Evolutionary conservation across 2,797 vertebrate species (phyloP), one percentile per base, ranked within the genome.

Genomic region (Scolopax bukidnonensis): DNA sequence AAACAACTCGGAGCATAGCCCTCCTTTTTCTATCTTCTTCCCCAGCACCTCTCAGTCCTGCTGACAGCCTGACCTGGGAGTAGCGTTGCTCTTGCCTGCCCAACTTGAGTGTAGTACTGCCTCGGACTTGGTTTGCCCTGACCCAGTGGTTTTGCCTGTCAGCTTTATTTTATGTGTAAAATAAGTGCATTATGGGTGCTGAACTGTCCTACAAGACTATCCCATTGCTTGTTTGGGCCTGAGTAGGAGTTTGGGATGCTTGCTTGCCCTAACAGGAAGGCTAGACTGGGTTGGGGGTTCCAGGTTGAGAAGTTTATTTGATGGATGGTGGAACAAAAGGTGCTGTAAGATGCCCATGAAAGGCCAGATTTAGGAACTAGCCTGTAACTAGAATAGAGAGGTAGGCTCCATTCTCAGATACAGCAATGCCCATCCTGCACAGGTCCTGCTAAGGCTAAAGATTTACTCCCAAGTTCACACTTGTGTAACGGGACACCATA

Each of bases 401-500:
- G 30, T 40, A 15, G 4, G 43, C 43, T 90, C 65, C 45, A 32
- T 70, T 86, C 51, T 91, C 82, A 89, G 82, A 65, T 84, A 79
- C 17, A 75, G 75, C 82, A 90, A 54, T 69, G 47, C 38, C n/a
- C 71, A 65, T 79, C 57, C n/a, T 84, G 59, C 59, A 81, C 76
- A 78, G 24, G 21, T 93, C 64, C 94, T 81, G 57, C 93, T 94
- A 89, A 91, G 48, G 89, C 82, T 79, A 61, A 76, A 92, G 65
- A 71, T 94, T 86, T 93, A 91, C 74, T 93, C 73, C 73, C 54
- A 56, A 54, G 54, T 81, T 92, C 71, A 81, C 33, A 14, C 61
- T 84, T 45, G n/a, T 71, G 75, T 88, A 92, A 91, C 50, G 90
- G 65, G 84, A 92, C 47, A 77, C 84, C 57, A 59, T 56, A 50